phyloP scores from a whole-genome alignment of 2,888 invertebrate genomes.

The Monochamus alternatus region DNA sequence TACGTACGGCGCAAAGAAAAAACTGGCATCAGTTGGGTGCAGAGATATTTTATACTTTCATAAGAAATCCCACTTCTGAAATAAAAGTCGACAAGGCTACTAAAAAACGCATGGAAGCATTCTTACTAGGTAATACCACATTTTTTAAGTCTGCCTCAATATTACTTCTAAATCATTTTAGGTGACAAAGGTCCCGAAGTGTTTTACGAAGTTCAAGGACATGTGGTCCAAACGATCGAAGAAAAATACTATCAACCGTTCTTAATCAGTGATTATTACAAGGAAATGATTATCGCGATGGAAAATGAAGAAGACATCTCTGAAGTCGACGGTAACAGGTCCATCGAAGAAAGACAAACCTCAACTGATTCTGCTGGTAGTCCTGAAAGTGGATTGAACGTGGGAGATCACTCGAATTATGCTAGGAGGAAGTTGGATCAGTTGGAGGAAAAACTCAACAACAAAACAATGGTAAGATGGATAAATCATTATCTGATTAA shows the following conservation, averaged over 20 bases:
- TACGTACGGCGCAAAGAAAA: constrained; percentile 82
- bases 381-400: constrained; percentile 74
- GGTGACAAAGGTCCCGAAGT: constrained; percentile 92
- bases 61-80: constrained; percentile 85
- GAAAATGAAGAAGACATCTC: constrained; percentile 74
- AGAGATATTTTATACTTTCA: constrained; percentile 93
- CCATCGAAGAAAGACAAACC: constrained; percentile 73
- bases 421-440: constrained; percentile 87
- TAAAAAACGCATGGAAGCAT: constrained; percentile 89
- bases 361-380: constrained; percentile 75
- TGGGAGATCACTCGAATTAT: constrained; percentile 88
- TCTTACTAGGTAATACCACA: constrained; percentile 75
- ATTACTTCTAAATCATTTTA: constrained; percentile 41
- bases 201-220: constrained; percentile 89
- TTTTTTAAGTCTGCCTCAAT: not conserved
- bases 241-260: constrained; percentile 93
- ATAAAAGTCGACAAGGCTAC: constrained; percentile 87
- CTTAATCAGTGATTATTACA: constrained; percentile 89
- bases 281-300: constrained; percentile 79
- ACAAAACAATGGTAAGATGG: constrained; percentile 80
- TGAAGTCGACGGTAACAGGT: constrained; percentile 69
- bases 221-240: constrained; percentile 85
- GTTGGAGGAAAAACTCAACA: constrained; percentile 87
- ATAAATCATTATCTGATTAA: not conserved
- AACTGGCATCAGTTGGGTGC: constrained; percentile 90